Percentiles rank a stretch among this genome's conserved stretches.
phyloP scores from a whole-genome alignment of 2,888 invertebrate genomes.

The Rhaphigaster nebulosa region DNA sequence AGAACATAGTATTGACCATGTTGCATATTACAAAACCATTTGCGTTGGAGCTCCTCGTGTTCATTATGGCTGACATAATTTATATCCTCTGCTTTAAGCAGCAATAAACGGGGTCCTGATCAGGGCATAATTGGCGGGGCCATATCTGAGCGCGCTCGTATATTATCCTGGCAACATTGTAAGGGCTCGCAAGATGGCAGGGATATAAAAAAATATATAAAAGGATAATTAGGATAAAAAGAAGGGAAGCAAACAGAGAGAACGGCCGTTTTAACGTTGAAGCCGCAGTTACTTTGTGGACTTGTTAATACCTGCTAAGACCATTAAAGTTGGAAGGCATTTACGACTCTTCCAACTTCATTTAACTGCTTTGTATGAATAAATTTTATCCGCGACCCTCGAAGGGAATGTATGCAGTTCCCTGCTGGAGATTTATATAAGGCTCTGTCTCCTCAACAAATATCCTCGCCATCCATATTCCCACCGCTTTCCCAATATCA shows the following conservation, averaged over 20 bases:
- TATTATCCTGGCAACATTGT: constrained; percentile 40
- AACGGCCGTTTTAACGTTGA: neutral
- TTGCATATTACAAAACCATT: constrained; percentile 25
- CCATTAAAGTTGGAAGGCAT: constrained; percentile 54
- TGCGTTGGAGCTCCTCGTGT: constrained; percentile 15
- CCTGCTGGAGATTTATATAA: constrained; percentile 19
- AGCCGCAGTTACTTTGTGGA: constrained; percentile 10
- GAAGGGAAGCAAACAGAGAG: constrained; percentile 8
- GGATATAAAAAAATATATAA: constrained; percentile 44
- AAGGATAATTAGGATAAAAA: constrained; percentile 45
- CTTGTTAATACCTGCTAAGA: constrained; percentile 58
- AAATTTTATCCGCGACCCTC: constrained; percentile 51
- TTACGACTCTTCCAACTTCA: constrained; percentile 59
- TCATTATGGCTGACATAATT: constrained; percentile 47
- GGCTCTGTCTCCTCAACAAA: neutral
- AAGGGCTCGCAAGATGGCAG: constrained; percentile 26
- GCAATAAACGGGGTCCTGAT: constrained; percentile 11
- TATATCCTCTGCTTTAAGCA: constrained; percentile 21
- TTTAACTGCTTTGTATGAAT: constrained; percentile 58
- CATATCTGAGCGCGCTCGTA: neutral
- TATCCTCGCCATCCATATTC: neutral
- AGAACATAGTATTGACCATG: constrained; percentile 4
- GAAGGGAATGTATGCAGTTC: neutral
- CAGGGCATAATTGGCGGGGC: constrained; percentile 21
- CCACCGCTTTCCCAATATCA: neutral